These are phyloP conservation scores for Trissolcus brochymenae DNA, from an alignment of 2,888 invertebrate genomes.

Conservation along the genomic window DNA sequence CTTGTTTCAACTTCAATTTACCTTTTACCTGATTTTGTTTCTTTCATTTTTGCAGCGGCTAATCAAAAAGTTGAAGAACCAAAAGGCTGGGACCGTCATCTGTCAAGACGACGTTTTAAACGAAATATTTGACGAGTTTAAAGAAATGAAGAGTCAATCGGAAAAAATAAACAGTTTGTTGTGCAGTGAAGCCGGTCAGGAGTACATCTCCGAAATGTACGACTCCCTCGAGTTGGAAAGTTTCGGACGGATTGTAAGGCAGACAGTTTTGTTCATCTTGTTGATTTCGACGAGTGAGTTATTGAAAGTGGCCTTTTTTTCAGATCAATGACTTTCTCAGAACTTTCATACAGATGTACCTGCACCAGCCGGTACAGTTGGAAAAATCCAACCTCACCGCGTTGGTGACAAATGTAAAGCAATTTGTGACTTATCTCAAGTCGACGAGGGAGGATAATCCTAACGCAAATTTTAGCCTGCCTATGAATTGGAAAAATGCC, in stretches of 20 bases:
- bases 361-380: slow-evolving; percentile 60
- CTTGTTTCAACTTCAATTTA: background rate
- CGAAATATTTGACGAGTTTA: slow-evolving; percentile 63
- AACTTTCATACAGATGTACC: slow-evolving; percentile 64
- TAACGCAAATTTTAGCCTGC: slow-evolving; percentile 28
- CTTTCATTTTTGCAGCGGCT: slow-evolving; percentile 59
- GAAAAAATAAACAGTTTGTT: slow-evolving; percentile 59
- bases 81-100: slow-evolving; percentile 59
- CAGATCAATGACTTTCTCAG: slow-evolving; percentile 65
- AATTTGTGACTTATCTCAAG: slow-evolving; percentile 63
- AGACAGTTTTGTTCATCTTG: background rate
- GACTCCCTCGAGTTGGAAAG: slow-evolving; percentile 63
- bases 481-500: slow-evolving; percentile 51
- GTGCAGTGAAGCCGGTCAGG: slow-evolving; percentile 65
- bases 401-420: slow-evolving; percentile 60
- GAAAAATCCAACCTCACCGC: slow-evolving; percentile 68
- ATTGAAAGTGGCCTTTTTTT: slow-evolving; percentile 18
- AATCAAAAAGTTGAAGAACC: slow-evolving; percentile 46
- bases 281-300: background rate
- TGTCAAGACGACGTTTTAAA: slow-evolving; percentile 63
- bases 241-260: slow-evolving; percentile 64
- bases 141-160: slow-evolving; percentile 56
- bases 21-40: background rate
- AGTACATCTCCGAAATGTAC: slow-evolving; percentile 65
- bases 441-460: slow-evolving; percentile 44